phyloP scores from a whole-genome alignment of 2,797 vertebrate species.

The Peromyscus attwateri region DNA sequence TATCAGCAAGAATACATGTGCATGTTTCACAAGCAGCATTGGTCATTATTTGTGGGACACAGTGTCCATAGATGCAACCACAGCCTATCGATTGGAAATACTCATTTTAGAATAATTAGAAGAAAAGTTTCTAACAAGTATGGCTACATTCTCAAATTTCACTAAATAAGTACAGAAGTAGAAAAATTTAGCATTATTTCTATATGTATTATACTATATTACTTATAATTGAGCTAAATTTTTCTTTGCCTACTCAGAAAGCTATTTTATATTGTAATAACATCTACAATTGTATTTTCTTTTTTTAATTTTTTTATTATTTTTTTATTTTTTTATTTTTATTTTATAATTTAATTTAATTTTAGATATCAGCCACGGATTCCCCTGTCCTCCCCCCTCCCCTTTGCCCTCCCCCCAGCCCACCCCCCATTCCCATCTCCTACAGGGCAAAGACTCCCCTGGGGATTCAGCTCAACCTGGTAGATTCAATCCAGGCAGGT shows the following conservation, averaged over 20 bases:
- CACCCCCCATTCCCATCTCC: too few relatives aligned
- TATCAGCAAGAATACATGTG: neutral
- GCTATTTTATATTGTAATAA: neutral
- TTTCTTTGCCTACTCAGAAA: neutral
- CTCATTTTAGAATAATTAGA: neutral
- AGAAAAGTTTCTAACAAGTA: neutral
- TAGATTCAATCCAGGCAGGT: too few relatives aligned
- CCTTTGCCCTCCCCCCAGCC: too few relatives aligned
- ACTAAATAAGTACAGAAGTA: neutral
- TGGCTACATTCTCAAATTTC: neutral
- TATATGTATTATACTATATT: neutral
- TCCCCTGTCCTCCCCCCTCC: too few relatives aligned
- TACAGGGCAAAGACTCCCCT: too few relatives aligned
- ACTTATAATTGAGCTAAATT: neutral
- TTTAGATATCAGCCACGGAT: too few relatives aligned
- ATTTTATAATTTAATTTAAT: too few relatives aligned
- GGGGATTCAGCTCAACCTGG: too few relatives aligned
- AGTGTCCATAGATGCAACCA: neutral
- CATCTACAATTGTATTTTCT: neutral
- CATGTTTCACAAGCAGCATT: neutral
- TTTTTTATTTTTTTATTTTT: too few relatives aligned
- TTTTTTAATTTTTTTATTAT: too few relatives aligned
- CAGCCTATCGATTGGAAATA: neutral
- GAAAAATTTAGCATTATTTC: neutral
- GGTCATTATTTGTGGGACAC: neutral